Conservation (phyloP, 2,888 invertebrate species). For the Coelinius sp. region DNA sequence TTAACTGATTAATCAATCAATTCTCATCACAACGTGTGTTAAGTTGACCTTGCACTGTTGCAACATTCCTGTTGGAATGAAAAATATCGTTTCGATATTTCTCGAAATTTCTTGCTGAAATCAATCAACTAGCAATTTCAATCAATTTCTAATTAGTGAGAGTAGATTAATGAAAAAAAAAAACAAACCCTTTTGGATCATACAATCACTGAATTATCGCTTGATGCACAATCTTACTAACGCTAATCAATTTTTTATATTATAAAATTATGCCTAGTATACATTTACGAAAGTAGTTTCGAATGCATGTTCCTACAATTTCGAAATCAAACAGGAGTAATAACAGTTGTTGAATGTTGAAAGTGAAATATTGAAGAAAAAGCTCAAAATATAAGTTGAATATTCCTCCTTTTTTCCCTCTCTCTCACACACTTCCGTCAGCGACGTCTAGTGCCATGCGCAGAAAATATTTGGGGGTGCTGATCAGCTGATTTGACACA, state of each 20-base stretch:
- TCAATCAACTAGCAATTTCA: not conserved
- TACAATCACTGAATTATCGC: not conserved
- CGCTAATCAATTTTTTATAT: constrained; percentile 6
- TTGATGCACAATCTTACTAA: not conserved
- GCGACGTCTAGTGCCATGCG: not conserved
- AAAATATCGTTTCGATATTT: not conserved
- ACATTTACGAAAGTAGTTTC: not conserved
- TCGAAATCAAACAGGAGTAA: too few species aligned
- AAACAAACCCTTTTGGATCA: not conserved
- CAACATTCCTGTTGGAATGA: not conserved
- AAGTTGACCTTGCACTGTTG: not conserved
- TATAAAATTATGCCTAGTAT: not conserved
- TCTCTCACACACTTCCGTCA: not conserved
- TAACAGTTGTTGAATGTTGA: not conserved
- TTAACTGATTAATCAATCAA: not conserved
- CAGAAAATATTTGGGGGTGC: not conserved
- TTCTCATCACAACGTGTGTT: not conserved
- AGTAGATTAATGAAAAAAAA: not conserved
- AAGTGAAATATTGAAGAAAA: not conserved
- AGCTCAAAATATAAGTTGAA: constrained; percentile 1
- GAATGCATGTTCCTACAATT: not conserved
- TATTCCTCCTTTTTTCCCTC: not conserved
- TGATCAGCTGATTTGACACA: not conserved
- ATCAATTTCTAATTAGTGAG: not conserved
- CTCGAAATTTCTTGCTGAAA: not conserved